A percentile compares a stretch with the other conserved stretches of the same genome.
These are phyloP conservation scores for Paramormyrops kingsleyae DNA, from an alignment of 2,113 vertebrate species.

Conservation along the genomic window DNA sequence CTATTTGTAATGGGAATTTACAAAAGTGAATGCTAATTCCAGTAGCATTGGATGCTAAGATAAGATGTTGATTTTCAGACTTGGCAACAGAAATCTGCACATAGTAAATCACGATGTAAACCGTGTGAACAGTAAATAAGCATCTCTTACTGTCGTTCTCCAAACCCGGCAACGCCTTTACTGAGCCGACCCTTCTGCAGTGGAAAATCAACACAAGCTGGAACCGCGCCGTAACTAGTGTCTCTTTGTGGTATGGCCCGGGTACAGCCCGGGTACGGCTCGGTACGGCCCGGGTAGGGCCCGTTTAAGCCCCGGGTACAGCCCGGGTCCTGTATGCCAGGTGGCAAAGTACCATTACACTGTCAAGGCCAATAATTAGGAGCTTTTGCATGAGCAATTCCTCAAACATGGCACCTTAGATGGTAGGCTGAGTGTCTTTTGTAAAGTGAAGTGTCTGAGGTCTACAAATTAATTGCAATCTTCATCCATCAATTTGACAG, in stretches of 20 bases:
- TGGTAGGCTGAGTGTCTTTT: not conserved
- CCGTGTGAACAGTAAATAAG: not conserved
- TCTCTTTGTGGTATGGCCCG: not conserved
- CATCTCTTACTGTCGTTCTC: not conserved
- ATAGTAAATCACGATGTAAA: not conserved
- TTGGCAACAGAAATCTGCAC: not conserved
- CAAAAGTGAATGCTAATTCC: not conserved
- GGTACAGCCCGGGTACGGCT: too few relatives aligned
- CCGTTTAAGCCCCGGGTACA: too few relatives aligned
- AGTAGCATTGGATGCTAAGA: not conserved
- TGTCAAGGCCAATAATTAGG: not conserved
- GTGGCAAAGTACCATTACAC: not conserved
- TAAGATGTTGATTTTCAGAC: not conserved
- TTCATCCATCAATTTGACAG: not conserved
- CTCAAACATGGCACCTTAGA: not conserved
- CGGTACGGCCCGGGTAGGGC: too few relatives aligned
- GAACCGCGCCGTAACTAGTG: not conserved
- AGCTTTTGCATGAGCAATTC: not conserved
- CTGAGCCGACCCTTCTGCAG: not conserved
- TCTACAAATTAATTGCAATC: not conserved
- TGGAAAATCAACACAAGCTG: not conserved
- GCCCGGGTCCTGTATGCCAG: not conserved
- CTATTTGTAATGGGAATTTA: not conserved
- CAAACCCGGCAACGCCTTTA: not conserved
- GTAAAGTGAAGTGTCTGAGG: not conserved